These are phyloP conservation scores for Chrysodeixis includens DNA, from an alignment of 2,888 invertebrate species.

Conservation along the genomic window DNA sequence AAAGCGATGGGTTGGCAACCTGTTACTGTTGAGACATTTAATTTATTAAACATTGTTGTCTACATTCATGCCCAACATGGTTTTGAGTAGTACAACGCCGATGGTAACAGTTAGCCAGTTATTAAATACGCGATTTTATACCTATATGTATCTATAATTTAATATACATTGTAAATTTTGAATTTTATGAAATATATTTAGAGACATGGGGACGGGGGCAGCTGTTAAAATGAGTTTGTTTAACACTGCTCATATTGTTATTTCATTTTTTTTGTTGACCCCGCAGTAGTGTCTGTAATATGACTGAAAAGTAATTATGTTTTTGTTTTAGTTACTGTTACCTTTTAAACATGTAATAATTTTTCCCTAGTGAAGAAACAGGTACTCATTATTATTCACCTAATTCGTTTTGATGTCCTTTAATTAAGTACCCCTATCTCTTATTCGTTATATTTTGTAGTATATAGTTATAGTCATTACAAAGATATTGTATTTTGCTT, in stretches of 20 bases:
- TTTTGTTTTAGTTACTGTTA: constrained; percentile 56
- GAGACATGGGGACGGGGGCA: constrained; percentile 14
- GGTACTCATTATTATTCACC: constrained; percentile 51
- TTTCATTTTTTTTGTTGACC: constrained; percentile 46
- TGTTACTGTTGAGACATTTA: constrained; percentile 34
- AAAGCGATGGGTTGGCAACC: constrained; percentile 27
- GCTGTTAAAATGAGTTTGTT: constrained; percentile 46
- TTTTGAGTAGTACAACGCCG: constrained; percentile 18
- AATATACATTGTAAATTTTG: constrained; percentile 12
- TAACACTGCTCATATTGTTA: constrained; percentile 47
- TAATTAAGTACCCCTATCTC: constrained; percentile 26
- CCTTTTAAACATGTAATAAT: constrained; percentile 49
- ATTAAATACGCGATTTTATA: constrained; percentile 25
- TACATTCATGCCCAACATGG: constrained; percentile 23
- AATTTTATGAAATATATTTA: constrained; percentile 29
- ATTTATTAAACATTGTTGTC: constrained; percentile 33
- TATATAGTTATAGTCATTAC: constrained; percentile 23
- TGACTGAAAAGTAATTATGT: constrained; percentile 56
- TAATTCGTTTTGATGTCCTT: constrained; percentile 32
- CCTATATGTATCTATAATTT: constrained; percentile 17
- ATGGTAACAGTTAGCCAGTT: constrained; percentile 18
- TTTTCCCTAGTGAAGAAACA: constrained; percentile 39
- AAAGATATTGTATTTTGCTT: constrained; percentile 32
- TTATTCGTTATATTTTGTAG: constrained; percentile 26
- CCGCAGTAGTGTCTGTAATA: constrained; percentile 42